A percentile compares a stretch with the other conserved stretches of the same genome.
Conservation (phyloP, 2,888 invertebrate genomes). For the Rhaphigaster nebulosa region DNA sequence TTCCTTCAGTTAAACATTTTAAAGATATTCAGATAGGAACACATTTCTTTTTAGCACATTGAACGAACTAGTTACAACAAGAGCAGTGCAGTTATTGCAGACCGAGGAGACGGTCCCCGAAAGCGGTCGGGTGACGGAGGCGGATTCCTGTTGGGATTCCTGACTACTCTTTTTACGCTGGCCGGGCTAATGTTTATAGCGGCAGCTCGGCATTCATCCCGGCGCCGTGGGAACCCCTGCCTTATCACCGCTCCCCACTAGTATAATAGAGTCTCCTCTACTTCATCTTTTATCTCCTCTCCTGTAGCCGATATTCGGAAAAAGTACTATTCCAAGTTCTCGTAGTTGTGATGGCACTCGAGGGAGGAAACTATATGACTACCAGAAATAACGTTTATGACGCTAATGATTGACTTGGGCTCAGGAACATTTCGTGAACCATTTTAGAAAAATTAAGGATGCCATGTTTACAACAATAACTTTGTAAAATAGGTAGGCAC, state of each 20-base stretch:
- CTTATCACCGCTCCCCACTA: conserved; percentile 30
- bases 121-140: conserved; percentile 36
- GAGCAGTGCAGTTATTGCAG: not conserved
- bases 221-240: conserved; percentile 53
- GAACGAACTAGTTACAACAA: not conserved
- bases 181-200: conserved; percentile 55
- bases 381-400: not conserved
- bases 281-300: not conserved
- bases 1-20: not conserved
- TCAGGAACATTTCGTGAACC: too few species aligned
- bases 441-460: too few species aligned
- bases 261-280: conserved; percentile 22
- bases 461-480: too few species aligned
- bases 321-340: not conserved
- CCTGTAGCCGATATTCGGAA: not conserved
- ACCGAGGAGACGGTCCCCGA: conserved; percentile 36
- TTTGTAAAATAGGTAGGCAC: too few species aligned
- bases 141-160: conserved; percentile 53
- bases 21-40: not conserved
- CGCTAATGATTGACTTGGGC: not conserved
- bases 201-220: conserved; percentile 53
- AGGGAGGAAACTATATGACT: not conserved
- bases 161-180: conserved; percentile 59
- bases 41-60: not conserved
- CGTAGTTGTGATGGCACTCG: not conserved